phyloP scores from a whole-genome alignment of 2,797 vertebrate species.

The Meriones psammophilus region DNA sequence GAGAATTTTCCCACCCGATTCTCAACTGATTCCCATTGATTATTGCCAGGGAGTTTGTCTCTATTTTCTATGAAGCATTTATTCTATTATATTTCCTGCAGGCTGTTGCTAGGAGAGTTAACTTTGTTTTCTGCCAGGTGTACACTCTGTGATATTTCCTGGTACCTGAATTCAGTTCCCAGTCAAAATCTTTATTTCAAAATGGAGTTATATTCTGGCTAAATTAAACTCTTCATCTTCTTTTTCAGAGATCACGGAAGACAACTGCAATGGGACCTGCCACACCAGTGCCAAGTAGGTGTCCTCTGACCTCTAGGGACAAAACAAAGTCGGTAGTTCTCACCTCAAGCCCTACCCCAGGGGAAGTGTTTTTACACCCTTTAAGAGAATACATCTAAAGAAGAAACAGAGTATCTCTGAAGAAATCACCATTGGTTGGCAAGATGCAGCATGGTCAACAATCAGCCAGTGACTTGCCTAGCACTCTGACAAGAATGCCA shows the following conservation, averaged over 20 bases:
- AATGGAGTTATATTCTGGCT: too few relatives aligned
- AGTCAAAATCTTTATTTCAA: too few relatives aligned
- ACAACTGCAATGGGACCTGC: constrained; percentile 91
- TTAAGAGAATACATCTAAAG: background rate
- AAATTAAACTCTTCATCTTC: too few relatives aligned
- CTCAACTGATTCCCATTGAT: too few relatives aligned
- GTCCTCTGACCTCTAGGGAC: background rate
- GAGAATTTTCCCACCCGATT: too few relatives aligned
- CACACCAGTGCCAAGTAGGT: constrained; percentile 97
- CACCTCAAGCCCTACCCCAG: background rate
- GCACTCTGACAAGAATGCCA: background rate
- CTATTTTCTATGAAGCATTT: too few relatives aligned
- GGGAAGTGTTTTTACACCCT: background rate
- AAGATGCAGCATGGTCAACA: background rate
- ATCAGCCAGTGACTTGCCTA: background rate
- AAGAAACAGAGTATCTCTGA: background rate
- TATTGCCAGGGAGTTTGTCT: too few relatives aligned
- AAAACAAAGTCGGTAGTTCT: background rate
- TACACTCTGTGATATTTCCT: too few relatives aligned
- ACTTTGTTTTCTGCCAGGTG: too few relatives aligned
- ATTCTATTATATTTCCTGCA: too few relatives aligned
- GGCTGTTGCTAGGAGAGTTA: too few relatives aligned
- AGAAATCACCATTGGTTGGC: background rate
- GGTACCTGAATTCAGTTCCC: too few relatives aligned
- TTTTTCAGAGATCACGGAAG: constrained; percentile 92